A percentile compares a stretch with the other conserved stretches of the same genome.
Evolutionary conservation across 2,113 vertebrate genomes (phyloP).

Genomic region (Choloepus hoffmanni): DNA sequence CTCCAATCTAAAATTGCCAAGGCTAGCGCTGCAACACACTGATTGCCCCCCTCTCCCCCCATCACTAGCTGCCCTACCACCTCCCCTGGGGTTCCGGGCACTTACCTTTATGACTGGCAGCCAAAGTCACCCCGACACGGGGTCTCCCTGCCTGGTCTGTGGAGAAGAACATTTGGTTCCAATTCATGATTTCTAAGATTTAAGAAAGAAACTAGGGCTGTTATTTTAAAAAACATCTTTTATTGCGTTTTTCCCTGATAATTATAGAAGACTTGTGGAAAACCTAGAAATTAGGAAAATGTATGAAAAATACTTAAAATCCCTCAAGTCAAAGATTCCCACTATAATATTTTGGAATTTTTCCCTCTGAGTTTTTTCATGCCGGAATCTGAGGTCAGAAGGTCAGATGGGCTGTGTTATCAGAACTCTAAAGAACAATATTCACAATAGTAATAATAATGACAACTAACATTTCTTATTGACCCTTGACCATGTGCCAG

Average conservation of each 20-base stretch:
- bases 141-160: neutral
- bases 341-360: neutral
- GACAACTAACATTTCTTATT: neutral
- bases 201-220: neutral
- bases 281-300: neutral
- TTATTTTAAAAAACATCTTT: neutral
- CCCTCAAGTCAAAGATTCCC: neutral
- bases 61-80: fast-evolving
- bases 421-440: neutral
- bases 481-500: neutral
- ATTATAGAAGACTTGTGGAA: neutral
- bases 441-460: neutral
- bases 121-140: fast-evolving
- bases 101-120: neutral
- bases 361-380: neutral
- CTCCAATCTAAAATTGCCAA: neutral
- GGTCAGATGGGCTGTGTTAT: neutral
- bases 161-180: neutral
- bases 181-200: neutral
- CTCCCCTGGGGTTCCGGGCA: neutral
- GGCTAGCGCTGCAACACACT: neutral
- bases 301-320: neutral
- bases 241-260: neutral
- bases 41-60: neutral
- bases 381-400: neutral